Percentiles rank a stretch among this genome's conserved stretches.
phyloP scores from a whole-genome alignment of 1,140 invertebrate genomes.

The Drosophila repletoides region DNA sequence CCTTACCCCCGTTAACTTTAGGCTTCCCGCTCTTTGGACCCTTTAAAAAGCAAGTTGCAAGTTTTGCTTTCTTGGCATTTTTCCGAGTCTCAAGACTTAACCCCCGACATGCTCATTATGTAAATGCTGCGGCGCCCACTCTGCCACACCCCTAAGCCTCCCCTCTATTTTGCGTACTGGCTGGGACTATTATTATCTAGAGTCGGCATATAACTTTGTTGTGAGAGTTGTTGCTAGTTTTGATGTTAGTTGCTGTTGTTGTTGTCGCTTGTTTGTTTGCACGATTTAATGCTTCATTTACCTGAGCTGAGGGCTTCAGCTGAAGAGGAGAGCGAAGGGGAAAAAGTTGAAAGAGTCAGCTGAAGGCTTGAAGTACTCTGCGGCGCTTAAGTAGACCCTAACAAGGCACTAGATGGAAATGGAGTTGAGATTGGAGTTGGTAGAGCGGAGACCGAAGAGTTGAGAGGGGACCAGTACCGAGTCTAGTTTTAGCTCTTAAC shows the following conservation, averaged over 20 bases:
- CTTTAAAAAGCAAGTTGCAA: conserved; percentile 7
- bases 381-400: conserved; percentile 30
- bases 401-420: conserved; percentile 17
- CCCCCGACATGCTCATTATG: conserved; percentile 38
- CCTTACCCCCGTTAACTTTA: neutral
- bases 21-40: neutral
- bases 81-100: conserved; percentile 8
- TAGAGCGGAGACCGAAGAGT: neutral
- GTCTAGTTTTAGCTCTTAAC: conserved; percentile 37
- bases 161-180: conserved; percentile 2
- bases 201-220: conserved; percentile 45
- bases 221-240: conserved; percentile 3
- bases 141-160: neutral
- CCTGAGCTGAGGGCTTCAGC: neutral
- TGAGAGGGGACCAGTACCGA: neutral
- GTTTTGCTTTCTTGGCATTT: conserved; percentile 26
- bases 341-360: neutral
- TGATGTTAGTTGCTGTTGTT: conserved; percentile 24
- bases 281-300: conserved; percentile 53
- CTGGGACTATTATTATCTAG: conserved; percentile 34
- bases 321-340: neutral
- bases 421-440: too few species aligned
- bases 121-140: conserved; percentile 38
- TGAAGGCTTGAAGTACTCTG: conserved; percentile 11
- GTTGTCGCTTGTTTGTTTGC: conserved; percentile 49